phyloP scores from a whole-genome alignment of 2,113 vertebrate species.

The Diphyllodes magnificus region DNA sequence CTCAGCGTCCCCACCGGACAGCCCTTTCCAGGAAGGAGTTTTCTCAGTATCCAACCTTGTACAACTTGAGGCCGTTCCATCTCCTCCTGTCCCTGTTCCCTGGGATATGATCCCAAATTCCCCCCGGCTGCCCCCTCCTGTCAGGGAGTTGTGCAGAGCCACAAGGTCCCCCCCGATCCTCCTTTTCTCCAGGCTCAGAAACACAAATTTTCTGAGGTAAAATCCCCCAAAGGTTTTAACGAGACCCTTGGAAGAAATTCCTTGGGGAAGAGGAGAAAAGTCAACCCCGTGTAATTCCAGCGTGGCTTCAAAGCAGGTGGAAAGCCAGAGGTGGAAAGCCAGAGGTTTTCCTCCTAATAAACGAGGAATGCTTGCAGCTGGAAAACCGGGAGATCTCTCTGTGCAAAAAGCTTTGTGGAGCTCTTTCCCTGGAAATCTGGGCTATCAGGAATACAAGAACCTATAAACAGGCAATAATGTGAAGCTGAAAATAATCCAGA shows the following conservation, averaged over 20 bases:
- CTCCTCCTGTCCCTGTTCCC: not conserved
- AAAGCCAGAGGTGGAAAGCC: constrained; percentile 1
- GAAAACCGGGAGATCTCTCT: not conserved
- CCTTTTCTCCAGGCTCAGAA: not conserved
- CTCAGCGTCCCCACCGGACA: not conserved
- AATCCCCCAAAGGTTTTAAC: not conserved
- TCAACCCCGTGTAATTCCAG: accelerated
- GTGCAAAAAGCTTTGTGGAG: not conserved
- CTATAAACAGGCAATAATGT: not conserved
- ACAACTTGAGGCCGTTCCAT: accelerated
- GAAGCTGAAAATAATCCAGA: not conserved
- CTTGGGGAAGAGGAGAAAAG: not conserved
- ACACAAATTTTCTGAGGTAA: accelerated
- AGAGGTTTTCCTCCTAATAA: not conserved
- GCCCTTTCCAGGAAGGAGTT: not conserved
- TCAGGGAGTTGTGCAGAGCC: not conserved
- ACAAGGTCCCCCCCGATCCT: not conserved
- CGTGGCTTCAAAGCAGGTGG: not conserved
- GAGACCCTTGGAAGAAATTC: not conserved
- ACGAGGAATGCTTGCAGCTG: not conserved
- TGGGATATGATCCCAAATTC: not conserved
- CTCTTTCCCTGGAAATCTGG: not conserved
- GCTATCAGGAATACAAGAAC: not conserved
- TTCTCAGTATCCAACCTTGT: not conserved
- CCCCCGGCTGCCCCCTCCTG: not conserved